These are phyloP conservation scores for Melipona quadrifasciata DNA, from an alignment of 1,140 invertebrate genomes.

Conservation along the genomic window DNA sequence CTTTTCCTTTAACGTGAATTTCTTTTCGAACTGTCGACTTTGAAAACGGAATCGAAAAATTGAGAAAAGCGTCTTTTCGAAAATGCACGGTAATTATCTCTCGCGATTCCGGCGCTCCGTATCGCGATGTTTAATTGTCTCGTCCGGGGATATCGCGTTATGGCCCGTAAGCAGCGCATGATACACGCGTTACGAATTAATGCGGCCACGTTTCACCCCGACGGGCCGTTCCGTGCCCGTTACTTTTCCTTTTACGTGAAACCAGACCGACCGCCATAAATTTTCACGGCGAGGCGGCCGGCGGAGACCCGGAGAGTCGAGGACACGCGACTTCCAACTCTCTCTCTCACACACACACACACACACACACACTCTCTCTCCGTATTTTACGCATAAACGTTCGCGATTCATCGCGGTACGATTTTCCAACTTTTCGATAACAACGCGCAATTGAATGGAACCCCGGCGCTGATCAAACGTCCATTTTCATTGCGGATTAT, in stretches of 20 bases:
- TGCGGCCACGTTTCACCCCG: conserved; percentile 21
- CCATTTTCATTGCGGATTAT: conserved; percentile 25
- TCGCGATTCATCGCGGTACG: conserved; percentile 37
- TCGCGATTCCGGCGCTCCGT: conserved; percentile 9
- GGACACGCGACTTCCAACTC: not conserved
- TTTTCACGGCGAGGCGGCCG: not conserved
- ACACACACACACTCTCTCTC: not conserved
- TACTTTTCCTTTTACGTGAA: conserved; percentile 4
- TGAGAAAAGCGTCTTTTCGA: not conserved
- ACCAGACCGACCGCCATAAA: not conserved
- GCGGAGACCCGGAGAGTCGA: too few species aligned
- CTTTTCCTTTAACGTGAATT: too few species aligned
- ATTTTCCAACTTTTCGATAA: conserved; percentile 23
- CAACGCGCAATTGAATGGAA: conserved; percentile 18
- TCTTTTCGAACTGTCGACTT: too few species aligned
- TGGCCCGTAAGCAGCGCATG: conserved; percentile 35
- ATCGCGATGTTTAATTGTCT: conserved; percentile 35
- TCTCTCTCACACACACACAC: too few species aligned
- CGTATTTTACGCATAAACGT: conserved; percentile 31
- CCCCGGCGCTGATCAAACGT: not conserved
- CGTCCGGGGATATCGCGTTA: conserved; percentile 27
- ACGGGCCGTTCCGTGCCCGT: not conserved
- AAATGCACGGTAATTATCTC: conserved; percentile 37
- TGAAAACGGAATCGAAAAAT: too few species aligned
- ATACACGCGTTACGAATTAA: conserved; percentile 36